phyloP scores from a whole-genome alignment of 2,888 invertebrate genomes.

The Sinotaia quadrata region DNA sequence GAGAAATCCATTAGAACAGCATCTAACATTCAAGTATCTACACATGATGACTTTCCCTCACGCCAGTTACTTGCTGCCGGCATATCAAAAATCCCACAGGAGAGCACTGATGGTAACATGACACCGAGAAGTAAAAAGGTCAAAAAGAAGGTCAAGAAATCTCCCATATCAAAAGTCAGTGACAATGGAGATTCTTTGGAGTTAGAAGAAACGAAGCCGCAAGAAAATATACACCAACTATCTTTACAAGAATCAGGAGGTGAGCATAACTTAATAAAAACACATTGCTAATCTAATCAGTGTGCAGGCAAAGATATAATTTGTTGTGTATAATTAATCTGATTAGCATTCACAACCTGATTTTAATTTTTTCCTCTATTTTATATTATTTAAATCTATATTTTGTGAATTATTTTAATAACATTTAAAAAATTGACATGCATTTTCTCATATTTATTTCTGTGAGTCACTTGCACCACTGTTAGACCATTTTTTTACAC shows the following conservation, averaged over 20 bases:
- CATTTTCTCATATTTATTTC: no score
- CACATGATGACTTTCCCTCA: conserved; percentile 25
- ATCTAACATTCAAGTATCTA: conserved; percentile 38
- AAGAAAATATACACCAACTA: conserved; percentile 12
- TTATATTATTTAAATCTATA: no score
- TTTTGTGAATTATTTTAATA: no score
- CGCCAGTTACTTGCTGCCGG: conserved; percentile 19
- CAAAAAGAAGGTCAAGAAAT: conserved; percentile 25
- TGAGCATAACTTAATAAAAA: conserved; percentile 19
- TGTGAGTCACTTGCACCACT: no score
- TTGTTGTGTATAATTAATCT: no score
- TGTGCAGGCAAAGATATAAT: no score
- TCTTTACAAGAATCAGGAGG: conserved; percentile 10
- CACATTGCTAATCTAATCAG: no score
- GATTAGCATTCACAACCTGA: no score
- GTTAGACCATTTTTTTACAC: no score
- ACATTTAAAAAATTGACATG: no score
- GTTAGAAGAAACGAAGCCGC: conserved; percentile 12
- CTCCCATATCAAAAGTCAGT: no score
- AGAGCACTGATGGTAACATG: conserved; percentile 17
- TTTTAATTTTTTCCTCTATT: no score
- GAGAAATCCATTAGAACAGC: conserved; percentile 37
- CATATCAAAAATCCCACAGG: conserved; percentile 15
- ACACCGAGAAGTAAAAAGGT: conserved; percentile 25
- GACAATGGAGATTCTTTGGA: neutral